Evolutionary conservation across 1,140 invertebrate species (phyloP).

Genomic region (Sitobion miscanthi): DNA sequence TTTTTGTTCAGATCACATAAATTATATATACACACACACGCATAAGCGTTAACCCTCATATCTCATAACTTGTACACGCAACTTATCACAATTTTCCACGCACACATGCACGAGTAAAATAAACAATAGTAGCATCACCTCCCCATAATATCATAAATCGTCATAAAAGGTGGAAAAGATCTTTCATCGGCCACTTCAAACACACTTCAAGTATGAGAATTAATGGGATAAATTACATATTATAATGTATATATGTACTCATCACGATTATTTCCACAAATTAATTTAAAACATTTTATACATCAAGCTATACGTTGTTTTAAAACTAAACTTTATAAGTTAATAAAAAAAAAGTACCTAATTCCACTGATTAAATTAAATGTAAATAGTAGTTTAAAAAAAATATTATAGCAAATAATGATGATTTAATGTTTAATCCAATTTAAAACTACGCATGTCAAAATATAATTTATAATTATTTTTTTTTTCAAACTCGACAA

Average conservation of each 20-base stretch:
- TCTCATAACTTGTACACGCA: constrained; percentile 2
- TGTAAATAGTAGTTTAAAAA: too few species aligned
- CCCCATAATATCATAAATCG: not conserved
- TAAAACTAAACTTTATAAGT: not conserved
- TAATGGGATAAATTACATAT: not conserved
- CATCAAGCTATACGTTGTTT: not conserved
- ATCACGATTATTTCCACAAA: not conserved
- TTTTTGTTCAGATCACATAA: constrained; percentile 55
- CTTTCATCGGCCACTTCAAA: constrained; percentile 46
- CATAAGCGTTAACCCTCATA: constrained; percentile 14
- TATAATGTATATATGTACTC: not conserved
- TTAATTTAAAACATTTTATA: not conserved
- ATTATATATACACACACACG: not conserved
- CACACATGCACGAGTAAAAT: not conserved
- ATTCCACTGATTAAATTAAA: not conserved
- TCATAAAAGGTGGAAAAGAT: constrained; percentile 18
- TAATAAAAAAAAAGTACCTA: not conserved
- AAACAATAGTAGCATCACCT: constrained; percentile 30
- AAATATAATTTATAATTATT: not conserved
- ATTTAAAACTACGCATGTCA: not conserved
- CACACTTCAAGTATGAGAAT: not conserved
- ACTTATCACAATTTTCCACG: constrained; percentile 38
- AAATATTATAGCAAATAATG: not conserved
- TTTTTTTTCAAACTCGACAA: not conserved
- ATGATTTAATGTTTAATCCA: not conserved